Evolutionary conservation across 2,888 invertebrate species (phyloP), one percentile per base, ranked within the genome.

Genomic region (Esperia sulphurella): DNA sequence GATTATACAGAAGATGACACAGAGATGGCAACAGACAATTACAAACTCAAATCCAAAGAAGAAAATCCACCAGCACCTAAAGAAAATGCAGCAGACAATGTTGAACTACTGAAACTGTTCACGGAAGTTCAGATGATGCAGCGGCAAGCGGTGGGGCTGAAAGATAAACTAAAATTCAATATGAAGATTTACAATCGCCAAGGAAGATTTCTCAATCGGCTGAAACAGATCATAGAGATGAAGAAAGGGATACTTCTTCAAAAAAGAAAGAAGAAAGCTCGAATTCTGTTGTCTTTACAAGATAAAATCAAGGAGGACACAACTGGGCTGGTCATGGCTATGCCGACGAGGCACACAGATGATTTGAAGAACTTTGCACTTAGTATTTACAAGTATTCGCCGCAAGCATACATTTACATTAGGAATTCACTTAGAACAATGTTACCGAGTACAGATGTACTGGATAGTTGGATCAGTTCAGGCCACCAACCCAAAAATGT

Each of bases 221-320:
- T 87, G 51, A 83, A 75, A 49, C 77, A 85, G 48, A 71, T 75
- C 0, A 81, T 86, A 53, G 81, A 83, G 46, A 75, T 78, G 52
- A 89, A 89, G 59, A 78, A 75, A 57, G 80, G 74, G 48, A 65
- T 85, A 39, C 56, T 89, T 8, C 75, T 73, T 54, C 79, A 83
- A 57, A 89, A 83, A 62, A 65, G 75, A 28, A 85, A 84, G 74
- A 88, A 83, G 62, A 87, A 83, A 53, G 78, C 87, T n/a, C 71
- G 81, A 49, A 85, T 88, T 48, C 58, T 88, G 0, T 54, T 87
- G 7, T 81, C 87, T 0, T 55, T 88, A 48, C 85, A 87, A 47
- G 89, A 89, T 59, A 89, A 87, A 62, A 83, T 89, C 1, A 81
- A 79, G 39, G 88, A 88, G 40, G 89, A 88, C 45, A 75, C 78